Base-by-base conservation (phyloP, 2,797 vertebrate genomes). In the Psittacula echo region DNA sequence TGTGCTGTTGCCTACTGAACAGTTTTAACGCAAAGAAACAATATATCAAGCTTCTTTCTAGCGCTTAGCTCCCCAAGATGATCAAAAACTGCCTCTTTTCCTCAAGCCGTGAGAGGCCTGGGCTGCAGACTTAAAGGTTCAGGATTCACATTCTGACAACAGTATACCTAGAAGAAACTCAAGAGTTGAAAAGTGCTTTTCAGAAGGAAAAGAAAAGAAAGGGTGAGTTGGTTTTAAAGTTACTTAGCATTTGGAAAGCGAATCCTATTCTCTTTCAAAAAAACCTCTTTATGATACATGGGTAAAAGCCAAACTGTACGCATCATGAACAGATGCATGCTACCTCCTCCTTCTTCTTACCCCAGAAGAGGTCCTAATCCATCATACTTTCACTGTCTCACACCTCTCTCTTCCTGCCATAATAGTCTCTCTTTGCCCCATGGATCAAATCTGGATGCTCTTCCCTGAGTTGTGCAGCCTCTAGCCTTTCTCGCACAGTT, bases 321-420 rank as follows among this genome's bases (percentile, higher is more conserved):
- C 24, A 81, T 30, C 62, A 58, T 39, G 51, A 94, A 61, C 71
- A 96, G 82, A 93, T 87, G 85, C 41, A 58, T 34, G 19, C 68
- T 91, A 70, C 82, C 68, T 94, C 67, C 93, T 95, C 75, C 85
- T 92, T 80, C 72, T 85, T 56, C 56, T 74, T 68, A 87, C 12
- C 65, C 61, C 76, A 92, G 34, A 74, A 53, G 11, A 64, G 37
- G 16, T 93, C 65, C 75, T 45, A 73, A 64, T 42, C 72, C 74
- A 79, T 68, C 60, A 60, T 11, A 75, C 23, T 62, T 81, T n/a
- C 70, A 62, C 58, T 29, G 80, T 88, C 93, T 96, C 67, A 5
- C 81, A 93, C 81, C n/a, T 90, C 23, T 93, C n/a, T 66, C 32
- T 88, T 83, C 50, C n/a, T 90, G 16, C 29, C 70, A 51, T 71